Evolutionary conservation across 2,113 vertebrate species (phyloP), one percentile per base, ranked within the genome.

Genomic region (Scatophagus argus): DNA sequence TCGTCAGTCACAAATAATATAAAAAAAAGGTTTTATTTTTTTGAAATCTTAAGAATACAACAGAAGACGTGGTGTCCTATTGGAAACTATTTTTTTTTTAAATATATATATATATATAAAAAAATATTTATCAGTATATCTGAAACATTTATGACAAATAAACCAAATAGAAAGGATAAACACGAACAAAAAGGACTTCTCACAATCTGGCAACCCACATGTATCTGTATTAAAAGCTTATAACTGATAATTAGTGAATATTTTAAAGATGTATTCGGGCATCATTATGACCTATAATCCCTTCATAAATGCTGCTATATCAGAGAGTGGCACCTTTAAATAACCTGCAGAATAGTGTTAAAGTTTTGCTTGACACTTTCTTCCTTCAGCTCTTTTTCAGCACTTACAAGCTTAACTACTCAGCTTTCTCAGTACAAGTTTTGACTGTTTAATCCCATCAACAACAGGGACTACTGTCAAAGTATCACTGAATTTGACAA

Each of bases 371-470:
- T 81, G 62, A 78, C 71, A 38, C 34, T 39, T 41, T 86, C 70
- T 82, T 78, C 69, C 64, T 43, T 79, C 67, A 43, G 81, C 71
- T 77, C 65, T 64, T 79, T 90, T 79, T 59, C 68, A 80, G 66
- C 60, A 60, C 88, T 89, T 80, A 79, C 23, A 46, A 62, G 63
- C 80, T 92, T 90, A 89, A 82, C 82, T 70, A 84, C 77, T 83
- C 82, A 60, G 66, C 87, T 79, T 27, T 49, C 61, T 83, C 61
- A 27, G 51, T 39, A 63, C 56, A 78, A 83, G 10, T 87, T 82
- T 60, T 79, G 88, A 77, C 74, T 84, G 81, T 72, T 81, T 87
- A 92, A 90, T 92, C 91, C 89, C 82, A 87, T 83, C 85, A 87
- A 79, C 68, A 83, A 86, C 79, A 72, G 66, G 87, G 84, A 82